phyloP scores from a whole-genome alignment of 2,113 vertebrate genomes.

The Natator depressus region DNA sequence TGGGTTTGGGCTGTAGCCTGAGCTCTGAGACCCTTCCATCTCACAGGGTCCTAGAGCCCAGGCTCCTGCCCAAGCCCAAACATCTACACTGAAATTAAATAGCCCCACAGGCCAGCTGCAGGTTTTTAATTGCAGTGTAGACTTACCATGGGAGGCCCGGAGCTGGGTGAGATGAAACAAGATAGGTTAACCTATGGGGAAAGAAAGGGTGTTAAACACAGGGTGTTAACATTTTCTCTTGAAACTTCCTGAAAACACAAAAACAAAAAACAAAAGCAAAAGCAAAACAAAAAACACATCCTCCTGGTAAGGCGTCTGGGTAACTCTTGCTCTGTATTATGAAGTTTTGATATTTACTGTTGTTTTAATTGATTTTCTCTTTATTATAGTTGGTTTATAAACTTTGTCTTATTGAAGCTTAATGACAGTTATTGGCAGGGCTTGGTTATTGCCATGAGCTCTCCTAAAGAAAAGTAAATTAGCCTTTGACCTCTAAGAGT shows the following conservation, averaged over 20 bases:
- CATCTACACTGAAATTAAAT: not conserved
- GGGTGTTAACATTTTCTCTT: not conserved
- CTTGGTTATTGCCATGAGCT: not conserved
- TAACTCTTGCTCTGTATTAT: not conserved
- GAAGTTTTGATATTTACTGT: not conserved
- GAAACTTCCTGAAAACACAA: not conserved
- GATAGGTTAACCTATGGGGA: not conserved
- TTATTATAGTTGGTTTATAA: slow-evolving; percentile 3
- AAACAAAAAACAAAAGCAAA: not conserved
- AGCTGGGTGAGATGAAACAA: not conserved
- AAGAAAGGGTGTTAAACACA: not conserved
- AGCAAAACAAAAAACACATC: not conserved
- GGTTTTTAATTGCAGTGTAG: not conserved
- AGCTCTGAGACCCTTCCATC: not conserved
- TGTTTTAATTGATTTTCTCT: slow-evolving; percentile 28
- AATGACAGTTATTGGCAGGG: not conserved
- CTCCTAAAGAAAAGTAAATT: not conserved
- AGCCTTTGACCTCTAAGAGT: not conserved
- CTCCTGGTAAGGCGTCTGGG: not conserved
- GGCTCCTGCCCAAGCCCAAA: not conserved
- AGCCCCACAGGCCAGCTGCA: not conserved
- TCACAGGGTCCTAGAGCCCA: not conserved
- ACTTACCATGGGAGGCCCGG: not conserved
- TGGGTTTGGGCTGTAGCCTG: not conserved
- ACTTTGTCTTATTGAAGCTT: slow-evolving; percentile 18